Evolutionary conservation across 2,888 invertebrate species (phyloP), one percentile per base, ranked within the genome.

Genomic region (Drosophila nigricruria): DNA sequence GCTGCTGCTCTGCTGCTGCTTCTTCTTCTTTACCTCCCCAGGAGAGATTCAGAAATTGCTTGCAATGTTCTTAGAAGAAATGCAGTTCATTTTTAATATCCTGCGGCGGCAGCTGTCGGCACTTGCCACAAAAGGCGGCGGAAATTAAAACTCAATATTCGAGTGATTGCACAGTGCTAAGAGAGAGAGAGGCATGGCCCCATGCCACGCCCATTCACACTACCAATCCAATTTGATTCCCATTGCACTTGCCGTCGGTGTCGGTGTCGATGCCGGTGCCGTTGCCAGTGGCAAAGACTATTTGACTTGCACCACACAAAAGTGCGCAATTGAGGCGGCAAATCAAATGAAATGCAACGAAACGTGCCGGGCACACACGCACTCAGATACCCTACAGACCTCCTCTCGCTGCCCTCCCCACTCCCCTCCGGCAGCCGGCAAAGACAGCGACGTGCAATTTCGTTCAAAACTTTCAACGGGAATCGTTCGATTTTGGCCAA

Each of bases 91-190:
- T 85, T 88, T 88, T 85, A 85, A 88, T 85, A 88, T 84, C 84
- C 84, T 82, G 84, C 79, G 77, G 86, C 77, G 57, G 61, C 83
- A 84, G 88, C 79, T 84, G 84, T 70, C 79, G 80, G 69, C 82
- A 59, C 43, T 62, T 63, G 62, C 47, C 65, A 74, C 63, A 83
- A 85, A 83, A 74, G 74, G 57, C 56, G 69, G 81, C 88, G 86
- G 88, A 86, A 88, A 86, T 86, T 86, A 86, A 86, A 86, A 86
- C 86, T 86, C 88, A 86, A 86, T 88, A 86, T 86, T 83, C 88
- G 76, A 88, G 56, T 88, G 84, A 88, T 82, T 80, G 87, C 76
- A 56, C 69, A 65, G 62, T 34, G 69, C 53, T 30, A 30, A 49
- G 69, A 69, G 38, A 65, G 14, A 42, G 42, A 20, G 14, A 20